Evolutionary conservation across 1,140 invertebrate species (phyloP).

Genomic region (Schlechtendalia chinensis): DNA sequence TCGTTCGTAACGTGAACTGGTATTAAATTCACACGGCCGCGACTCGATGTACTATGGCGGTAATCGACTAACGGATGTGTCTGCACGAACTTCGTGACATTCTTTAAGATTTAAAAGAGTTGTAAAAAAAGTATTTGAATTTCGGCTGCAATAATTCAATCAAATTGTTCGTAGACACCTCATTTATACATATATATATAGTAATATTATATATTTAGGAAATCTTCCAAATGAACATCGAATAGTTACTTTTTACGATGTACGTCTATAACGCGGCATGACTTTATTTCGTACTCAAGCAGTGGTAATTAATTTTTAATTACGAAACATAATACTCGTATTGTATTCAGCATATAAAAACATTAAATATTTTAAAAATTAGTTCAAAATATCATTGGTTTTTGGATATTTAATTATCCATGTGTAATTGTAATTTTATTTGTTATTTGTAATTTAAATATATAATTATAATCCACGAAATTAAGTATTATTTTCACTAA

Average conservation of each 20-base stretch:
- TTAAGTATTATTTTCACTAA: too few species aligned
- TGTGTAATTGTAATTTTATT: too few species aligned
- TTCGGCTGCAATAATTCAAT: neutral
- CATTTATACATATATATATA: neutral
- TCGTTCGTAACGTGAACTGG: neutral
- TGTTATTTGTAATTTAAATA: too few species aligned
- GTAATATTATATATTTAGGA: neutral
- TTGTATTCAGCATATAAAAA: too few species aligned
- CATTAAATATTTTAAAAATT: too few species aligned
- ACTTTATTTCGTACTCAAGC: too few species aligned
- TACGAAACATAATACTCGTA: too few species aligned
- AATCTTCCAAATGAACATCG: neutral
- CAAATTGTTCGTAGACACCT: neutral
- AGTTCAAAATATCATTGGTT: too few species aligned
- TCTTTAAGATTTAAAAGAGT: neutral
- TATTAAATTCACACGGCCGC: neutral
- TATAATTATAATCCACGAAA: too few species aligned
- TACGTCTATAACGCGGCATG: too few species aligned
- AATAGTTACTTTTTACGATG: neutral
- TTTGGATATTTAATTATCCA: too few species aligned
- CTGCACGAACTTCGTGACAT: constrained; percentile 28
- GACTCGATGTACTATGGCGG: neutral
- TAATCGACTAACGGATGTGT: constrained; percentile 3
- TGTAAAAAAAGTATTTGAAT: neutral
- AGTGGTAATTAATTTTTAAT: too few species aligned